A percentile compares a stretch with the other conserved stretches of the same genome.
phyloP scores from a whole-genome alignment of 2,888 invertebrate species.

The Tortricodes alternella region DNA sequence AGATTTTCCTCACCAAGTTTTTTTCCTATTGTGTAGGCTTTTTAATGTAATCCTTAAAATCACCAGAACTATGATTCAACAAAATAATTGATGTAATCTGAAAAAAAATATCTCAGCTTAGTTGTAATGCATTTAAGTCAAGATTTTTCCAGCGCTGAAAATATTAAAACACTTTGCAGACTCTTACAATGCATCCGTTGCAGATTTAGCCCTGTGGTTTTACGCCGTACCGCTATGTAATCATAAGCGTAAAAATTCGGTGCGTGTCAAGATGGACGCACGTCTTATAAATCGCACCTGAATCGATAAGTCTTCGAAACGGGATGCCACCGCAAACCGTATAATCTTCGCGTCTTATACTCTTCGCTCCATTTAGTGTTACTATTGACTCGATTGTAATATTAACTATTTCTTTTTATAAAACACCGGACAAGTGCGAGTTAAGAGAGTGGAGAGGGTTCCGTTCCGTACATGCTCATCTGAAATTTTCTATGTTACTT shows the following conservation, averaged over 20 bases:
- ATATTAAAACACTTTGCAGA: constrained; percentile 6
- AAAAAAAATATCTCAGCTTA: no score
- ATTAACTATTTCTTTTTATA: no score
- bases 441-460: no score
- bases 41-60: no score
- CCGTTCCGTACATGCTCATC: no score
- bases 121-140: constrained; percentile 13
- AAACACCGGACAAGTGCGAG: no score
- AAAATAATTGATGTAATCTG: no score
- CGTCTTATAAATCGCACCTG: constrained; percentile 54
- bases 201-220: constrained; percentile 53
- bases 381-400: constrained; percentile 18
- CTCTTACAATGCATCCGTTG: constrained; percentile 22
- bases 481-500: no score
- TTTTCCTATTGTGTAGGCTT: no score
- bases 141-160: constrained; percentile 6
- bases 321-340: constrained; percentile 60
- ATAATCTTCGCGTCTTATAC: constrained; percentile 50
- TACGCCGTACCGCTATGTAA: constrained; percentile 63
- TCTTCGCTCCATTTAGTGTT: constrained; percentile 61
- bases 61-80: no score
- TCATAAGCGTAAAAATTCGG: constrained; percentile 53
- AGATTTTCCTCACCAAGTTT: no score
- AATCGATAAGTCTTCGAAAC: constrained; percentile 54
- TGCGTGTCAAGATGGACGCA: constrained; percentile 57